Evolutionary conservation across 2,113 vertebrate genomes (phyloP), one percentile per base, ranked within the genome.

Genomic region (Rhinopomastus cyanomelas): DNA sequence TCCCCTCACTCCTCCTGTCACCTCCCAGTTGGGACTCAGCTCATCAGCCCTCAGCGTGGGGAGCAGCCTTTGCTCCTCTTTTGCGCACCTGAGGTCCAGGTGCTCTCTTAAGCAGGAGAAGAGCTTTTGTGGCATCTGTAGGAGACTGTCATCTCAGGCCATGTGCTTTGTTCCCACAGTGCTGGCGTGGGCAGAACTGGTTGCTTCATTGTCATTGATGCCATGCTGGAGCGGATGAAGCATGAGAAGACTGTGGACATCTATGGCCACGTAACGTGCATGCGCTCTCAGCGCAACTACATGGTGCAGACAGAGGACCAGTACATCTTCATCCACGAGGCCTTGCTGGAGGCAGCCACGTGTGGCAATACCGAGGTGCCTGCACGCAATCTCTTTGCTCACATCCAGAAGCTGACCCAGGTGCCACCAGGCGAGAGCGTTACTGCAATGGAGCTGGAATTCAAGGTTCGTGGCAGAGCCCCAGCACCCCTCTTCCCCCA

Each of bases 251-350:
- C 98, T 0, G 98, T 99, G 37, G 99, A 99, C 96, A 98, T 99
- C 95, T 99, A 99, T 0, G 99, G 99, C 74, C 98, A 99, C 3
- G 98, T 99, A 97, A 99, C 98, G 0, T 99, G 98, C 96, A 99
- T 99, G 98, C 98, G 99, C 22, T 97, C 99, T 3, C 99, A 99
- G 97, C 98, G 99, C 85, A 99, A 99, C 97, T 99, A 99, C 97
- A 99, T 99, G 99, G 99, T 99, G 62, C 99, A 99, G 97, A 99
- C 99, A 1, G 98, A 99, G 96, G 99, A 99, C 96, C 99, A 99
- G 93, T 99, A 99, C 52, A 97, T 99, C 91, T 99, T 99, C 96
- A 99, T 99, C 93, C 98, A 99, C 0, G 98, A 99, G 92, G 98
- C 98, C 13, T 97, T 99, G 95, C 97, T 99, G 83, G 99, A 99